A percentile compares a stretch with the other conserved stretches of the same genome.
phyloP scores from a whole-genome alignment of 2,113 vertebrate species.

The Campylorhamphus procurvoides region DNA sequence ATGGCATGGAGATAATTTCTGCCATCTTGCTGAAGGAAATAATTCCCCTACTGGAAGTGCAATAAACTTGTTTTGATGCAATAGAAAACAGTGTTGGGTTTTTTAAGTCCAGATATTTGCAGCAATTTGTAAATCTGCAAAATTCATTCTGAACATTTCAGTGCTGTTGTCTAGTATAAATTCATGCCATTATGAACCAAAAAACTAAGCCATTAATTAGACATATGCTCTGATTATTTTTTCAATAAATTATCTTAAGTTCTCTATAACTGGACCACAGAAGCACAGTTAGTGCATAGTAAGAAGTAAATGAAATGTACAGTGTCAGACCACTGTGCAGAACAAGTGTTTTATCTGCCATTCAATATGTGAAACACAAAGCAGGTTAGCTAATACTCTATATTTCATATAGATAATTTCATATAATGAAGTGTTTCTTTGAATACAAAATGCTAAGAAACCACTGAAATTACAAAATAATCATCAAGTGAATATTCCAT shows the following conservation, averaged over 20 bases:
- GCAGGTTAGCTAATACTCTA: neutral
- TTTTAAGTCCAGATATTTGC: neutral
- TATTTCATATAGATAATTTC: neutral
- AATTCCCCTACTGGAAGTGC: neutral
- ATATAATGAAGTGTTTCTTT: neutral
- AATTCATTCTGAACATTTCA: neutral
- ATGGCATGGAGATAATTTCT: neutral
- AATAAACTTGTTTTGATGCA: neutral
- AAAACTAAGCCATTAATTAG: neutral
- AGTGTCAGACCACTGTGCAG: neutral
- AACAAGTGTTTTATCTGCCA: neutral
- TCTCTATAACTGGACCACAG: neutral
- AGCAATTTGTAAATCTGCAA: neutral
- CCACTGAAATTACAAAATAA: neutral
- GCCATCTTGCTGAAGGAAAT: neutral
- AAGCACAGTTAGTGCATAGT: neutral
- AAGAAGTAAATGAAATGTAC: conserved; percentile 22
- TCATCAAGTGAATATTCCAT: neutral
- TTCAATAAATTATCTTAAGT: neutral
- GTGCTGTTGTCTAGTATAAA: neutral
- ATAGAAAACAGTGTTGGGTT: neutral
- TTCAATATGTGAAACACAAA: neutral
- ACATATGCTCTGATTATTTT: neutral
- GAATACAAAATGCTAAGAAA: neutral
- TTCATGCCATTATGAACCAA: neutral